Conservation (phyloP, 2,888 invertebrate genomes). For the Drosophila testacea region DNA sequence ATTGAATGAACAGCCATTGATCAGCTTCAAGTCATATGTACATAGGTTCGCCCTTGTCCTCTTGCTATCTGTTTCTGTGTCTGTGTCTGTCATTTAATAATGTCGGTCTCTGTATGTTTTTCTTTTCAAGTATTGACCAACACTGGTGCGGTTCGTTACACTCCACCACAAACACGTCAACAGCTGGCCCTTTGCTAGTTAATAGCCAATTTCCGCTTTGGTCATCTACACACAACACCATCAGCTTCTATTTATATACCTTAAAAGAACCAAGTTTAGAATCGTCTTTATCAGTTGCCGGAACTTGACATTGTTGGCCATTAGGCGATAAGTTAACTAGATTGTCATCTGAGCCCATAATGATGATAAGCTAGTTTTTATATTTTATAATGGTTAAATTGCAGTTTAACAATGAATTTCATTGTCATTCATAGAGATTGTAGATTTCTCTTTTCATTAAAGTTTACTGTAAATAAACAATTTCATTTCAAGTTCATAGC, state of each 20-base stretch:
- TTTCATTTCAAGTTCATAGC: too few species aligned
- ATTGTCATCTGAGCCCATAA: not conserved
- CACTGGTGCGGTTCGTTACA: slow-evolving; percentile 51
- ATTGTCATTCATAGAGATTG: slow-evolving; percentile 2
- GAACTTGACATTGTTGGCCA: slow-evolving; percentile 36
- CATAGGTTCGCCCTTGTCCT: not conserved
- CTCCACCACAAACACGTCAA: slow-evolving; percentile 26
- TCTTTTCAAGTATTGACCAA: slow-evolving; percentile 47
- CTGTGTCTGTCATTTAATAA: slow-evolving; percentile 29
- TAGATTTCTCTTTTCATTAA: not conserved
- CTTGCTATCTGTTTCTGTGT: slow-evolving; percentile 30
- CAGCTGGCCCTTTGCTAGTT: slow-evolving; percentile 46
- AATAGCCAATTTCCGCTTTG: slow-evolving; percentile 71
- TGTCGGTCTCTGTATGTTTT: slow-evolving; percentile 26
- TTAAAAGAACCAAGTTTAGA: slow-evolving; percentile 15
- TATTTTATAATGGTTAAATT: not conserved
- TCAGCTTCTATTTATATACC: slow-evolving; percentile 20
- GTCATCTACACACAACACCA: slow-evolving; percentile 40
- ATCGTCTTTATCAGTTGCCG: slow-evolving; percentile 37
- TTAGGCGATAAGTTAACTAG: slow-evolving; percentile 32
- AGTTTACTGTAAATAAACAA: too few species aligned
- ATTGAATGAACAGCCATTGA: slow-evolving; percentile 77
- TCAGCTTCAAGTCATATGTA: slow-evolving; percentile 58
- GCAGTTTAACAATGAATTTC: slow-evolving; percentile 24
- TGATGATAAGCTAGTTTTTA: slow-evolving; percentile 8